phyloP scores from a whole-genome alignment of 2,888 invertebrate genomes.

The Acanthosepion lycidas region DNA sequence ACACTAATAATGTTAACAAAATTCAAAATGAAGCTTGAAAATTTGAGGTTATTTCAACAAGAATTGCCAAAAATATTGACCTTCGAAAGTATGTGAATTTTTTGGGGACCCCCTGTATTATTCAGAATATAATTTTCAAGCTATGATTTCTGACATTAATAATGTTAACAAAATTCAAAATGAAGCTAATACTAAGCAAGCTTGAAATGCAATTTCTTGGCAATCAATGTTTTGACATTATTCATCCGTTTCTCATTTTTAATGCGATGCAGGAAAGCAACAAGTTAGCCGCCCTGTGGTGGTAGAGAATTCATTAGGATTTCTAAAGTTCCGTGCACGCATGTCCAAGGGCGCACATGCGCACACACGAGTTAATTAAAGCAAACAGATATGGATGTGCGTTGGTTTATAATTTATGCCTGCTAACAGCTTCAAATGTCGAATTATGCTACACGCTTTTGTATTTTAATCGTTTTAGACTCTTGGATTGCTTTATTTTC shows the following conservation, averaged over 20 bases:
- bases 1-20: background rate
- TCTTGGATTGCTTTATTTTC: background rate
- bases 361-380: constrained; percentile 18
- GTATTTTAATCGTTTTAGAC: background rate
- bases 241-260: background rate
- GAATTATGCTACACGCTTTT: background rate
- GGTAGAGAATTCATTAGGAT: background rate
- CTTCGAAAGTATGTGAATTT: background rate
- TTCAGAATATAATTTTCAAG: background rate
- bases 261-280: background rate
- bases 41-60: too few species aligned
- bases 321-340: background rate
- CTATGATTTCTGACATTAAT: background rate
- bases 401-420: constrained; percentile 17
- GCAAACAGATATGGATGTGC: background rate
- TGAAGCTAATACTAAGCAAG: background rate
- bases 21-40: background rate
- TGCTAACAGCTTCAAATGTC: background rate
- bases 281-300: background rate
- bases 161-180: background rate
- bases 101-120: background rate
- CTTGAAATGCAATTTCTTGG: background rate
- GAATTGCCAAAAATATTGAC: too few species aligned
- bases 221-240: background rate
- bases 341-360: background rate